Conservation (phyloP, 2,888 invertebrate genomes). For the Doris montereyensis region DNA sequence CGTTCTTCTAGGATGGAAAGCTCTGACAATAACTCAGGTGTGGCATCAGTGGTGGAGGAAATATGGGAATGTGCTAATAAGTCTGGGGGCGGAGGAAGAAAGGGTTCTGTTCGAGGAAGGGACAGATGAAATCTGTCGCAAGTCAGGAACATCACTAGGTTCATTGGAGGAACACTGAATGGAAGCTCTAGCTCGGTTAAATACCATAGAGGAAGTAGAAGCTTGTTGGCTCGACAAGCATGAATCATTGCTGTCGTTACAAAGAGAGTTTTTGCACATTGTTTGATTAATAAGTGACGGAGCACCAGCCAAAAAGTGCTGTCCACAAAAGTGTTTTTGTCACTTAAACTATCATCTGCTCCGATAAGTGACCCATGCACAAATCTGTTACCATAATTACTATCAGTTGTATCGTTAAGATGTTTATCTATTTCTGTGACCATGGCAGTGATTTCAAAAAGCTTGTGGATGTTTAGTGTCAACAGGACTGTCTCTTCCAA, state of each 20-base stretch:
- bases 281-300: slow-evolving; percentile 8
- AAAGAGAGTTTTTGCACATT: neutral
- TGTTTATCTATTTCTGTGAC: too few relatives aligned
- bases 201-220: neutral
- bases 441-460: slow-evolving; percentile 31
- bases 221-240: neutral
- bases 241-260: too few relatives aligned
- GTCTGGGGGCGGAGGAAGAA: slow-evolving; percentile 17
- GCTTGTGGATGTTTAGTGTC: slow-evolving; percentile 34
- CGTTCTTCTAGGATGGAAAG: slow-evolving; percentile 45
- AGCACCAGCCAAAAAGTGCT: slow-evolving; percentile 18
- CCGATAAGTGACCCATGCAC: neutral
- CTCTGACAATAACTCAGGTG: slow-evolving; percentile 8
- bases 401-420: neutral
- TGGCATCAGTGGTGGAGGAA: slow-evolving; percentile 24
- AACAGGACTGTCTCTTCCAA: slow-evolving; percentile 47
- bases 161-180: slow-evolving; percentile 19
- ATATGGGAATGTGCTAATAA: slow-evolving; percentile 3
- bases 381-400: neutral
- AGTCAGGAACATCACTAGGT: slow-evolving; percentile 5
- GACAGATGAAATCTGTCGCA: neutral
- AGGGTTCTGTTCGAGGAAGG: neutral
- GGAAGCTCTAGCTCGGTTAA: slow-evolving; percentile 27
- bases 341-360: neutral
- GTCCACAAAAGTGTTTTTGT: neutral